Conservation (phyloP, 1,140 invertebrate species). For the Zophobas morio region DNA sequence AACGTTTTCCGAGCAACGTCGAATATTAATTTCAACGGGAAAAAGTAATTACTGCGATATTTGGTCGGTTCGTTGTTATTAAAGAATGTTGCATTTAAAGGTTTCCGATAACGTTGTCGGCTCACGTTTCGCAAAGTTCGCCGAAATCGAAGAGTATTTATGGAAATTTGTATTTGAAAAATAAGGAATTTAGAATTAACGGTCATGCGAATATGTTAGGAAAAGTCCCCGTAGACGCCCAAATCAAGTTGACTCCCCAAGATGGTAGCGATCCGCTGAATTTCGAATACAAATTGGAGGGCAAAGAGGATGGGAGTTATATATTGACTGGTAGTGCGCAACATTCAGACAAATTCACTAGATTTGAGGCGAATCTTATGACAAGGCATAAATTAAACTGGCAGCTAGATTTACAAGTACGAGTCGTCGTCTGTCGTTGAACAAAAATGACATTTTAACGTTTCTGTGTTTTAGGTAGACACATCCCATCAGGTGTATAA, state of each 20-base stretch:
- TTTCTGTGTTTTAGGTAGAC: conserved; percentile 66
- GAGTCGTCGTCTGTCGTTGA: conserved; percentile 1
- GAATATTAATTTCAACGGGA: conserved; percentile 57
- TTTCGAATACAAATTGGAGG: conserved; percentile 51
- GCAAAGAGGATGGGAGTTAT: conserved; percentile 46
- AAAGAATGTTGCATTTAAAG: conserved; percentile 52
- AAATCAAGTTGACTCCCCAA: conserved; percentile 59
- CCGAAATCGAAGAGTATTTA: conserved; percentile 42
- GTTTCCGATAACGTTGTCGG: conserved; percentile 56
- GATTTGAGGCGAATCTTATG: conserved; percentile 55
- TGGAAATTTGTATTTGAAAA: conserved; percentile 58
- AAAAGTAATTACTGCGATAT: conserved; percentile 49
- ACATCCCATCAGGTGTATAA: conserved; percentile 68
- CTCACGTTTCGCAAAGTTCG: conserved; percentile 48
- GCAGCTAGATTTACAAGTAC: conserved; percentile 62
- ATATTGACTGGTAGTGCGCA: conserved; percentile 51
- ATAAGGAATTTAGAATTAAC: conserved; percentile 59
- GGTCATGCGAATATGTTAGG: conserved; percentile 57
- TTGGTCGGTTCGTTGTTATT: conserved; percentile 25
- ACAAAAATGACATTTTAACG: conserved; percentile 8
- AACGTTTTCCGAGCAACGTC: conserved; percentile 55
- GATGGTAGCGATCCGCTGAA: conserved; percentile 56
- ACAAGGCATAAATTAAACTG: conserved; percentile 59
- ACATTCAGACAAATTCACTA: conserved; percentile 57
- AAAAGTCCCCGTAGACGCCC: conserved; percentile 57